These are phyloP conservation scores for Nasonia longicornis DNA, from an alignment of 1,140 invertebrate genomes.

Conservation along the genomic window DNA sequence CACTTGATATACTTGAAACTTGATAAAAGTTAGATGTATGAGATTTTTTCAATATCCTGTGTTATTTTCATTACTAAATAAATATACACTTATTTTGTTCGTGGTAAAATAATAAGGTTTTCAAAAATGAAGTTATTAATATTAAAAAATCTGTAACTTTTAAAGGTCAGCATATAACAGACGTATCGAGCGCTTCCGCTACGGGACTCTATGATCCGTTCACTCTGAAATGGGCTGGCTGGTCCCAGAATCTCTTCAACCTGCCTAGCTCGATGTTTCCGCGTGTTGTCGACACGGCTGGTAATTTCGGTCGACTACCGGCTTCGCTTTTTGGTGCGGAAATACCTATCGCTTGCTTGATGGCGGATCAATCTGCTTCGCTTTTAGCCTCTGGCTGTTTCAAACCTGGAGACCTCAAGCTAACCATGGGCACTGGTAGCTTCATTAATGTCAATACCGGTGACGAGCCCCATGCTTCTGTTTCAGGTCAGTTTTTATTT, in stretches of 20 bases:
- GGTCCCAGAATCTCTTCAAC: slow-evolving; percentile 77
- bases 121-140: too few species aligned
- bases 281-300: slow-evolving; percentile 80
- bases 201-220: slow-evolving; percentile 96
- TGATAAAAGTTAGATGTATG: too few species aligned
- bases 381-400: slow-evolving; percentile 94
- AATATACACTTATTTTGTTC: too few species aligned
- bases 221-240: slow-evolving; percentile 82
- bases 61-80: too few species aligned
- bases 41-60: too few species aligned
- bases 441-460: slow-evolving; percentile 94
- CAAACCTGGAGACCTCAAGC: slow-evolving; percentile 84
- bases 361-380: slow-evolving; percentile 87
- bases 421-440: slow-evolving; percentile 94
- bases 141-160: slow-evolving; percentile 8
- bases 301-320: slow-evolving; percentile 78
- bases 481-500: slow-evolving; percentile 70
- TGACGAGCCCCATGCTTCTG: slow-evolving; percentile 79
- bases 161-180: slow-evolving; percentile 77
- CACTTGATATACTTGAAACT: too few species aligned
- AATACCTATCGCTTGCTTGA: slow-evolving; percentile 83
- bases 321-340: slow-evolving; percentile 78
- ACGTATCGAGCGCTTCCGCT: slow-evolving; percentile 88
- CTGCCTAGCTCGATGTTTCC: slow-evolving; percentile 84
- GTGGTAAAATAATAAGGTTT: too few species aligned